These are phyloP conservation scores for Anabas testudineus DNA, from an alignment of 2,797 vertebrate species.

Conservation along the genomic window DNA sequence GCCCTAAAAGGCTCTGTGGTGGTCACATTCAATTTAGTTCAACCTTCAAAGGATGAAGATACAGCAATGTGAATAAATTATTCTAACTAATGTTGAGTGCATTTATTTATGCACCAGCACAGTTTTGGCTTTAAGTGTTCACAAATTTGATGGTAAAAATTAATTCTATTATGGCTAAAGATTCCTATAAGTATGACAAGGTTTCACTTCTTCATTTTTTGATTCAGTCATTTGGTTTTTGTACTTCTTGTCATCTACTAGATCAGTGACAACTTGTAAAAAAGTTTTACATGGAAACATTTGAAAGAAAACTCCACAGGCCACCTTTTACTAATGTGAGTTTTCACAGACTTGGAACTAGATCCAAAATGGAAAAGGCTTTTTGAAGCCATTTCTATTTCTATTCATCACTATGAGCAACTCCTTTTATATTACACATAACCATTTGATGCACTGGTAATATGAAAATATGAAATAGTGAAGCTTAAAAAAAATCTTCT, in stretches of 20 bases:
- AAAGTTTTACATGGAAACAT: too few species aligned
- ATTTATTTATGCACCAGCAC: background rate
- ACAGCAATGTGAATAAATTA: constrained; percentile 33
- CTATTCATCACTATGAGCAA: background rate
- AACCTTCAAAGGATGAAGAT: constrained; percentile 50
- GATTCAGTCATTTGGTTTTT: too few species aligned
- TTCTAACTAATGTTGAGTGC: constrained; percentile 5
- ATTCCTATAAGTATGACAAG: too few species aligned
- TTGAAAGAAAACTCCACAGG: too few species aligned
- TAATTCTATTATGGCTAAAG: too few species aligned
- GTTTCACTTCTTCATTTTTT: too few species aligned
- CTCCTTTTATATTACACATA: constrained; percentile 1
- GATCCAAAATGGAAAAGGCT: background rate
- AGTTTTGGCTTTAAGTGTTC: background rate
- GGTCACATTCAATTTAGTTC: constrained; percentile 59
- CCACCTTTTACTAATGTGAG: too few species aligned
- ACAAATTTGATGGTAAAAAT: background rate
- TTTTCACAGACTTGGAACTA: background rate
- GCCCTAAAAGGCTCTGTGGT: constrained; percentile 29
- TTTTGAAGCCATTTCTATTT: background rate
- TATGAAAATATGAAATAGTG: constrained; percentile 6
- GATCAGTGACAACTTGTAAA: too few species aligned
- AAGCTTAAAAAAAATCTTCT: background rate
- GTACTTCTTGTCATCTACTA: too few species aligned
- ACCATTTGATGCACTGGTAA: background rate